Evolutionary conservation across 2,797 vertebrate species (phyloP).

Genomic region (Picus viridis): DNA sequence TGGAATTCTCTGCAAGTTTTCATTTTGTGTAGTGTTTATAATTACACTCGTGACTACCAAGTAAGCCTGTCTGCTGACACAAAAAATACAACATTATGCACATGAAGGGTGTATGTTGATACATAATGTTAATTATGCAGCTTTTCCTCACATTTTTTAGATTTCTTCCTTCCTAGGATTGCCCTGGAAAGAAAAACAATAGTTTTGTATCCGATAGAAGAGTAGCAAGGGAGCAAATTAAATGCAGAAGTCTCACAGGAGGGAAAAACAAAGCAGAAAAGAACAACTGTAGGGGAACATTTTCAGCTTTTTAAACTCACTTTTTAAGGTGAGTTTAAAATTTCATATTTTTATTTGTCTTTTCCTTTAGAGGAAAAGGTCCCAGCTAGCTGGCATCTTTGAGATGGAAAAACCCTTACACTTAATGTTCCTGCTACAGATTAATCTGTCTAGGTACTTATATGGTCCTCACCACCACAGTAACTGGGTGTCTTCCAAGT

Average conservation of each 20-base stretch:
- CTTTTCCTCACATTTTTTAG: not conserved
- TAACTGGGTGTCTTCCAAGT: slow-evolving; percentile 46
- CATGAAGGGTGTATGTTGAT: not conserved
- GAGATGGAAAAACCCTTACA: not conserved
- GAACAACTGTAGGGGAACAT: not conserved
- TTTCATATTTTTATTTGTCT: not conserved
- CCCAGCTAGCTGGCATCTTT: not conserved
- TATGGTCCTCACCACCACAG: slow-evolving; percentile 33
- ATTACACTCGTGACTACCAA: not conserved
- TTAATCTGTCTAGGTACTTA: slow-evolving; percentile 52
- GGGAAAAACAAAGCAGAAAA: not conserved
- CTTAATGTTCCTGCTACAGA: not conserved
- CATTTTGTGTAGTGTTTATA: not conserved
- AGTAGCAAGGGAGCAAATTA: not conserved
- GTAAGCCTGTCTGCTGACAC: not conserved
- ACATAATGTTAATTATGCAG: not conserved
- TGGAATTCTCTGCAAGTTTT: not conserved
- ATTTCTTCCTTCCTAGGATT: not conserved
- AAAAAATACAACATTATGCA: not conserved
- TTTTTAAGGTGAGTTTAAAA: not conserved
- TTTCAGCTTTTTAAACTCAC: not conserved
- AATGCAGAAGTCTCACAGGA: not conserved
- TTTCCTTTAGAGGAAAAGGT: not conserved
- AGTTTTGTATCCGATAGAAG: not conserved
- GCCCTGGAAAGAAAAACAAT: not conserved